A percentile compares a stretch with the other conserved stretches of the same genome.
Conservation (phyloP, 2,113 vertebrate genomes). For the Plecturocebus donacophilus region DNA sequence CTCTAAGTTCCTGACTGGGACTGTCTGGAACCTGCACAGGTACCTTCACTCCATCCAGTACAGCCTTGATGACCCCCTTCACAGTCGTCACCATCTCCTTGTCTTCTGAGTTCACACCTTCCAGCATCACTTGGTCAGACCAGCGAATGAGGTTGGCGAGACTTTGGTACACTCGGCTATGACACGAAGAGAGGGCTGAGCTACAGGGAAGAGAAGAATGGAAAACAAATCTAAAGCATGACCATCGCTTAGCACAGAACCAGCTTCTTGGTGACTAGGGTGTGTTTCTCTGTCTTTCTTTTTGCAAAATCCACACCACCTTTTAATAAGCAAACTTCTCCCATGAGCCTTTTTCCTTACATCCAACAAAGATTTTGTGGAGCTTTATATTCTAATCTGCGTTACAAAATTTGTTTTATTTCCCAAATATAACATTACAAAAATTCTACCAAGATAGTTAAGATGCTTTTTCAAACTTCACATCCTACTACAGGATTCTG, state of each 20-base stretch:
- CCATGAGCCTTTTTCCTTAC: background rate
- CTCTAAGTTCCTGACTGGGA: accelerated
- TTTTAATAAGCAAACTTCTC: background rate
- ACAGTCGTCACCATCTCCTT: slow-evolving; percentile 95
- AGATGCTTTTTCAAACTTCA: background rate
- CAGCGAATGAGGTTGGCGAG: slow-evolving; percentile 98
- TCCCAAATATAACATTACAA: background rate
- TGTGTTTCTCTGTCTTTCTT: background rate
- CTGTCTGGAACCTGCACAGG: accelerated
- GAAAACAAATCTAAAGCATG: background rate
- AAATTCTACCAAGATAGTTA: accelerated
- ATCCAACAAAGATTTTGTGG: background rate
- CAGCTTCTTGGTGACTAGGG: background rate
- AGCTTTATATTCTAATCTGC: background rate
- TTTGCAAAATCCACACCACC: background rate
- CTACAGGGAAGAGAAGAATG: slow-evolving; percentile 77
- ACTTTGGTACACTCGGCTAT: slow-evolving; percentile 97
- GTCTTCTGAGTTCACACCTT: slow-evolving; percentile 95
- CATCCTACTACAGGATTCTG: background rate
- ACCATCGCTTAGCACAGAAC: too few species aligned
- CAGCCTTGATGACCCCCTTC: slow-evolving; percentile 96
- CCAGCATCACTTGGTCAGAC: slow-evolving; percentile 99
- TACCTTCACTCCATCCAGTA: slow-evolving; percentile 99
- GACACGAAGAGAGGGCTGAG: slow-evolving; percentile 96
- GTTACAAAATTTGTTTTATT: background rate